A percentile compares a stretch with the other conserved stretches of the same genome.
Evolutionary conservation across 2,113 vertebrate species (phyloP).

Genomic region (Haemorhous mexicanus): DNA sequence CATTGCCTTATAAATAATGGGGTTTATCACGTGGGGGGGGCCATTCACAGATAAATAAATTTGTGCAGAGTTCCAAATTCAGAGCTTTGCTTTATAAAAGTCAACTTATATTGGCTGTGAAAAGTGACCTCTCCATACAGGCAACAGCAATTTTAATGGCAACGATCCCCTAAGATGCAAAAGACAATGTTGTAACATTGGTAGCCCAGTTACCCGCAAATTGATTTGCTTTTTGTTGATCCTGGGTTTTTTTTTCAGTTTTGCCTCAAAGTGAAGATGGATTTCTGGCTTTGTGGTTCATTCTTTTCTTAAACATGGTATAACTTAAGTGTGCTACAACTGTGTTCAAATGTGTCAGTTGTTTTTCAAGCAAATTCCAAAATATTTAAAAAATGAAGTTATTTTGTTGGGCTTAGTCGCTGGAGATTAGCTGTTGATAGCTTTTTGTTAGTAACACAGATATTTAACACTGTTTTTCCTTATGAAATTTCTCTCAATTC

Average conservation of each 20-base stretch:
- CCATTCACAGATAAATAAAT: not conserved
- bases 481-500: not conserved
- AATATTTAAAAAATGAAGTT: not conserved
- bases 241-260: fast-evolving
- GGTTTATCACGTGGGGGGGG: not conserved
- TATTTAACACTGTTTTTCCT: not conserved
- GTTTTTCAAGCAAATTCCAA: not conserved
- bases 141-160: not conserved
- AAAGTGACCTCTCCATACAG: not conserved
- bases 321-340: not conserved
- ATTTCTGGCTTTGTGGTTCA: not conserved
- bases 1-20: not conserved
- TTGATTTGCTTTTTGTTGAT: not conserved
- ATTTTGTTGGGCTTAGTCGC: not conserved
- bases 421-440: not conserved
- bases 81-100: not conserved
- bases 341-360: not conserved
- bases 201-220: not conserved
- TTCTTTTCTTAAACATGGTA: not conserved
- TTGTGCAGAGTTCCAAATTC: not conserved
- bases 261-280: not conserved
- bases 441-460: not conserved
- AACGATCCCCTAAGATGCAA: not conserved
- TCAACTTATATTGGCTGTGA: not conserved
- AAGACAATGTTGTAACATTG: not conserved